Percentiles rank a stretch among this genome's conserved stretches.
phyloP scores from a whole-genome alignment of 2,888 invertebrate species.

The Miltochrista miniata region DNA sequence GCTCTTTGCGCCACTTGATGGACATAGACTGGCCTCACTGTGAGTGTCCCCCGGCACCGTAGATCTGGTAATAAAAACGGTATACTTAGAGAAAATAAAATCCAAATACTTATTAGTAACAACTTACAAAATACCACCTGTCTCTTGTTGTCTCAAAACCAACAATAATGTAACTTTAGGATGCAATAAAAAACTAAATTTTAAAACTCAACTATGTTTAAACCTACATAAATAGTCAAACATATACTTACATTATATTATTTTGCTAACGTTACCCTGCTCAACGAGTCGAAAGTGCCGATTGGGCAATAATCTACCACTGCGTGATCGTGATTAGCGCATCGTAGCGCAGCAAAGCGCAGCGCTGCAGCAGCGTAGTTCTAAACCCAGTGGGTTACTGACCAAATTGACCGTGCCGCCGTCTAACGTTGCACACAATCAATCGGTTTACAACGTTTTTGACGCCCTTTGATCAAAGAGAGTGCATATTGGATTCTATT shows the following conservation, averaged over 20 bases:
- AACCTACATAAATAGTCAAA: no score
- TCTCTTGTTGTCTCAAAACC: no score
- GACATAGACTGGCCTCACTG: no score
- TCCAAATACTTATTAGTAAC: no score
- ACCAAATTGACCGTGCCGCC: slow-evolving; percentile 49
- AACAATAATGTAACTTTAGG: no score
- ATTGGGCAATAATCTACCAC: slow-evolving; percentile 59
- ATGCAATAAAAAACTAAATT: no score
- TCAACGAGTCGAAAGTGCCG: slow-evolving; percentile 40
- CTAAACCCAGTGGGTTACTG: slow-evolving; percentile 36
- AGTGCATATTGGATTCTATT: neutral
- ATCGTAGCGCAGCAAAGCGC: slow-evolving; percentile 26
- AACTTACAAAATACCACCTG: no score
- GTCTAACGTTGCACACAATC: slow-evolving; percentile 18
- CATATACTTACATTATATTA: neutral
- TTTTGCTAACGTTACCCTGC: slow-evolving; percentile 37
- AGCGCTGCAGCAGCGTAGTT: slow-evolving; percentile 41
- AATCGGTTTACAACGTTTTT: slow-evolving; percentile 30
- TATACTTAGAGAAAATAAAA: no score
- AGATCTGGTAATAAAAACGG: no score
- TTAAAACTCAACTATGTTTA: no score
- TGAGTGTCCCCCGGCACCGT: no score
- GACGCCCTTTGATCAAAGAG: slow-evolving; percentile 27
- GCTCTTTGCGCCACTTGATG: no score
- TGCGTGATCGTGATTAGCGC: slow-evolving; percentile 49